Percentiles rank a stretch among this genome's conserved stretches.
Conservation (phyloP, 2,797 vertebrate species). For the Chiloscyllium punctatum region DNA sequence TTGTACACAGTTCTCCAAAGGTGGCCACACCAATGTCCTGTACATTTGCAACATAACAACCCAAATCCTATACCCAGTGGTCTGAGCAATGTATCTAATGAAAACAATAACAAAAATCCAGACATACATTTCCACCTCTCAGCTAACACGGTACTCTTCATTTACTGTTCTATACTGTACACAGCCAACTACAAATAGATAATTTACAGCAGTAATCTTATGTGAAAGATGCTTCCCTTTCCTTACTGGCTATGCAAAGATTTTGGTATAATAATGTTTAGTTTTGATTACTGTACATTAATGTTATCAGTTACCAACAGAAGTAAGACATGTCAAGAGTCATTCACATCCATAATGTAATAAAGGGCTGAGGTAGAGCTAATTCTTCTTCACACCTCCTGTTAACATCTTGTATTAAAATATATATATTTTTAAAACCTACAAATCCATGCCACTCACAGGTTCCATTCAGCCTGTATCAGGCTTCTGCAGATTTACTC, state of each 20-base stretch:
- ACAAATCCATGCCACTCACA: conserved; percentile 18
- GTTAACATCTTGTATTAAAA: conserved; percentile 1
- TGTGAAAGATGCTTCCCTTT: not conserved
- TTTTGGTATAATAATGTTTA: not conserved
- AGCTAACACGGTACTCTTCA: not conserved
- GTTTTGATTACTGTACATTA: not conserved
- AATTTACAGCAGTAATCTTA: not conserved
- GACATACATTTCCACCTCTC: not conserved
- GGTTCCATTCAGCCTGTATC: conserved; percentile 16
- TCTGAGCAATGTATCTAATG: not conserved
- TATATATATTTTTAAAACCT: not conserved
- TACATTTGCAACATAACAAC: not conserved
- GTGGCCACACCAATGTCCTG: no score
- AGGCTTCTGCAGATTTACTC: conserved; percentile 16
- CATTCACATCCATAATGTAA: not conserved
- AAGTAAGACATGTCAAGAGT: not conserved
- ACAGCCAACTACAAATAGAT: not conserved
- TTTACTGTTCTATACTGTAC: no score
- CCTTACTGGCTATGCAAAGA: not conserved
- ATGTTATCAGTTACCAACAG: conserved; percentile 34
- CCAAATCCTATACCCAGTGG: no score
- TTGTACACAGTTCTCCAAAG: no score
- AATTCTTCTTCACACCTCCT: conserved; percentile 1
- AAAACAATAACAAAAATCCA: not conserved
- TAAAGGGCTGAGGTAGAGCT: not conserved